These are phyloP conservation scores for Ivindomyrus marchei DNA, from an alignment of 2,113 vertebrate species.

Conservation along the genomic window DNA sequence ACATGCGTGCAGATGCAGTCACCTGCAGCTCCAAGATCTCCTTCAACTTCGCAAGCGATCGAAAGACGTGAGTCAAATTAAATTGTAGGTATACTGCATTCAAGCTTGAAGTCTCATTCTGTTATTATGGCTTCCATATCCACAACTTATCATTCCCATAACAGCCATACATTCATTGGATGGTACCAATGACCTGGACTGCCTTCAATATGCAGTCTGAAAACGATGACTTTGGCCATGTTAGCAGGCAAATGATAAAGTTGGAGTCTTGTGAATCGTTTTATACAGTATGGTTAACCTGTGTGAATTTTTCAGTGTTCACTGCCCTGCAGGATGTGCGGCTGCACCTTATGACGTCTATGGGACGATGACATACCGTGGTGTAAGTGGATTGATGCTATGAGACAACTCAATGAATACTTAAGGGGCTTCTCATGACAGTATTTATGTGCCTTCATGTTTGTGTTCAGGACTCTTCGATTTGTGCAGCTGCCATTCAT, in stretches of 20 bases:
- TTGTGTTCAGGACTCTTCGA: slow-evolving; percentile 58
- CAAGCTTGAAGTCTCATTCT: background rate
- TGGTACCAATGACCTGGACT: background rate
- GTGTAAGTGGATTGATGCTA: slow-evolving; percentile 41
- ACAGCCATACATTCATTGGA: background rate
- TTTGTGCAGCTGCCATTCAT: slow-evolving; percentile 64
- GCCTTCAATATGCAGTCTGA: background rate
- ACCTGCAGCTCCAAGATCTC: slow-evolving; percentile 45
- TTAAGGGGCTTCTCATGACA: background rate
- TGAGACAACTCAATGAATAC: background rate
- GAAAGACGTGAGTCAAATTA: slow-evolving; percentile 48
- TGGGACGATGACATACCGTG: slow-evolving; percentile 53
- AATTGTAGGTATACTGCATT: background rate
- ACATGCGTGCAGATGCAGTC: slow-evolving; percentile 53
- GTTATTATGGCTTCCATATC: background rate
- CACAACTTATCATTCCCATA: background rate
- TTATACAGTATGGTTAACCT: background rate
- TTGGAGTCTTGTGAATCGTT: background rate
- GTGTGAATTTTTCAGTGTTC: slow-evolving; percentile 47
- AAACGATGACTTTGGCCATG: background rate
- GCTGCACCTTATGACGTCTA: slow-evolving; percentile 43
- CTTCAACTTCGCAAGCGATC: slow-evolving; percentile 46
- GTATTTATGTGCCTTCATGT: background rate
- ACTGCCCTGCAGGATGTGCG: slow-evolving; percentile 61
- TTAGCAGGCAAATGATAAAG: background rate